phyloP scores from a whole-genome alignment of 2,113 vertebrate species.

The Desmodus rotundus region DNA sequence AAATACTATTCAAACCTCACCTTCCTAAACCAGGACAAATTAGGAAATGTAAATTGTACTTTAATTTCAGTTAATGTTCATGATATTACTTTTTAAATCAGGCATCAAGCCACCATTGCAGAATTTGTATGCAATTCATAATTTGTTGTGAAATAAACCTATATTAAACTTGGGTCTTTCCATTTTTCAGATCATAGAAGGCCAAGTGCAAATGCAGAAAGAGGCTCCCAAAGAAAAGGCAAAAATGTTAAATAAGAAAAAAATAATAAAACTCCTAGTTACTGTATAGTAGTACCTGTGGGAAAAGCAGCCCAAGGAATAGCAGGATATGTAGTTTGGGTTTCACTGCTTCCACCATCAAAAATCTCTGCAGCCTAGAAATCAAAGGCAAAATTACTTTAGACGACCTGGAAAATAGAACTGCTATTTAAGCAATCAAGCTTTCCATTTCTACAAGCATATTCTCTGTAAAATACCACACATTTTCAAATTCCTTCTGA shows the following conservation, averaged over 20 bases:
- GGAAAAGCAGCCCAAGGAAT: slow-evolving; percentile 87
- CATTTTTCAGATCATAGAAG: background rate
- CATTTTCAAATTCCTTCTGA: background rate
- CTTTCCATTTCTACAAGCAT: background rate
- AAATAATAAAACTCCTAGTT: background rate
- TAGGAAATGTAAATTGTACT: background rate
- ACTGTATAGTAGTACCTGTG: slow-evolving; percentile 75
- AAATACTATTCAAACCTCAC: background rate
- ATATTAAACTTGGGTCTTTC: background rate
- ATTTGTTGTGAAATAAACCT: background rate
- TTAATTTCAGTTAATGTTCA: background rate
- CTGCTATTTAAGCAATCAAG: background rate
- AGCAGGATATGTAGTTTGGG: slow-evolving; percentile 81
- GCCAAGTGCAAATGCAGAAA: background rate
- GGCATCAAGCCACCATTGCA: background rate
- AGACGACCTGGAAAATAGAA: background rate
- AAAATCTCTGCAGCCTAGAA: slow-evolving; percentile 84
- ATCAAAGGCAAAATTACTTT: background rate
- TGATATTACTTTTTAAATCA: background rate
- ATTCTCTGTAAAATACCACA: background rate
- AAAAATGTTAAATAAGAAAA: background rate
- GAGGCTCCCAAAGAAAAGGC: background rate
- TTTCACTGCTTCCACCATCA: slow-evolving; percentile 78
- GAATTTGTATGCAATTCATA: background rate
- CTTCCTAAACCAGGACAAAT: background rate